These are phyloP conservation scores for Erebia ligea DNA, from an alignment of 2,888 invertebrate genomes.

Conservation along the genomic window DNA sequence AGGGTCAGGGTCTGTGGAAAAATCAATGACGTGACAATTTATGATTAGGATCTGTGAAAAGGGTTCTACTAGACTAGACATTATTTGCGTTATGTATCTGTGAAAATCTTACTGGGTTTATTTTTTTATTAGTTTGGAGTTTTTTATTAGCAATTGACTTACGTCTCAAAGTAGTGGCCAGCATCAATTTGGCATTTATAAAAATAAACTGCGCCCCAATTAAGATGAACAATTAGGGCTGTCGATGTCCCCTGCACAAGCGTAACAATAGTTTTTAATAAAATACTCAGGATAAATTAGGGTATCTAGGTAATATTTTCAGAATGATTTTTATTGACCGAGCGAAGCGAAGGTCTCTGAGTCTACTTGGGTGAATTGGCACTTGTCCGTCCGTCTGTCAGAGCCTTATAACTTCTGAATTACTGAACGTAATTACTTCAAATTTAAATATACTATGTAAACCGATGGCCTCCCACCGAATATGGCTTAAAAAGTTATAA, in stretches of 20 bases:
- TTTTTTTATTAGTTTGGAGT: neutral
- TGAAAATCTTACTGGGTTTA: neutral
- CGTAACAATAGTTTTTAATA: neutral
- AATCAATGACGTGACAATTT: slow-evolving; percentile 4
- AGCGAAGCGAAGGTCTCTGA: no score
- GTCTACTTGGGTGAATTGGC: no score
- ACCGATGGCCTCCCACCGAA: no score
- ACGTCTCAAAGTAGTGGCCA: neutral
- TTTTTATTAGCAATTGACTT: neutral
- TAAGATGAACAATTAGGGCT: neutral
- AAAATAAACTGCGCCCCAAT: neutral
- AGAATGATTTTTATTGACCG: no score
- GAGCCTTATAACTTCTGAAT: no score
- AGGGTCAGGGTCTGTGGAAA: slow-evolving; percentile 4
- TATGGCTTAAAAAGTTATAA: no score
- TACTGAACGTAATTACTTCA: no score
- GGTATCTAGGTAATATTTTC: no score
- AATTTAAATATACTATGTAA: no score
- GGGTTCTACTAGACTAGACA: neutral
- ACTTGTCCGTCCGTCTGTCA: no score
- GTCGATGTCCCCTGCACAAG: neutral
- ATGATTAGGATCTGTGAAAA: neutral
- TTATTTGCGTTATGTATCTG: neutral
- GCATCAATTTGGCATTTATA: neutral
- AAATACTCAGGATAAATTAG: no score